phyloP scores from a whole-genome alignment of 2,888 invertebrate genomes.

The Petrolisthes manimaculis region DNA sequence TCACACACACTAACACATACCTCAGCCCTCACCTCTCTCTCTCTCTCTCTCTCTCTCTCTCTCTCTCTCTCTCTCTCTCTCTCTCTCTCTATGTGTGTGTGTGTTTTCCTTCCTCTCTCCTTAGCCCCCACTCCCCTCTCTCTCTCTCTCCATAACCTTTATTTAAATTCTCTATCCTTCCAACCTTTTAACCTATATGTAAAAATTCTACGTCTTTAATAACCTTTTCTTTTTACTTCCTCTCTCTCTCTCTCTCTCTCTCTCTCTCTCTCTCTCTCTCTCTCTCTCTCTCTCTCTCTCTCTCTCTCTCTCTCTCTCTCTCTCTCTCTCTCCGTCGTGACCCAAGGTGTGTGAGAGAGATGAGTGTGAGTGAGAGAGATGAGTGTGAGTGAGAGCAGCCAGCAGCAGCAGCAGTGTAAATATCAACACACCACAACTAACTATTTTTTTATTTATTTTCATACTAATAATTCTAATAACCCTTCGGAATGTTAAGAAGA shows the following conservation, averaged over 20 bases:
- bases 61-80: neutral
- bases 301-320: neutral
- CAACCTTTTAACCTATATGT: no score
- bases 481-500: no score
- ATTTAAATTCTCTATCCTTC: neutral
- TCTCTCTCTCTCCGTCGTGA: neutral
- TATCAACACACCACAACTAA: no score
- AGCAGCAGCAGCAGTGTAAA: no score
- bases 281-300: neutral
- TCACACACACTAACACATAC: neutral
- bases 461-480: no score
- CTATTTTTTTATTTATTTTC: no score
- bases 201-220: no score
- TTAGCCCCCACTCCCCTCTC: no score
- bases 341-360: no score
- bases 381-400: no score
- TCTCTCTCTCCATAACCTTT: neutral
- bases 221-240: neutral
- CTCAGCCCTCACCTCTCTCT: neutral
- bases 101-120: constrained; percentile 1
- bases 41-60: neutral
- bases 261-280: neutral
- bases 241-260: constrained; percentile 6
- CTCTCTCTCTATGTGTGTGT: neutral
- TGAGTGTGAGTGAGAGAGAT: no score